These are phyloP conservation scores for Montipora efflorescens DNA, from an alignment of 64 coral and sea anemone species.

Conservation along the genomic window DNA sequence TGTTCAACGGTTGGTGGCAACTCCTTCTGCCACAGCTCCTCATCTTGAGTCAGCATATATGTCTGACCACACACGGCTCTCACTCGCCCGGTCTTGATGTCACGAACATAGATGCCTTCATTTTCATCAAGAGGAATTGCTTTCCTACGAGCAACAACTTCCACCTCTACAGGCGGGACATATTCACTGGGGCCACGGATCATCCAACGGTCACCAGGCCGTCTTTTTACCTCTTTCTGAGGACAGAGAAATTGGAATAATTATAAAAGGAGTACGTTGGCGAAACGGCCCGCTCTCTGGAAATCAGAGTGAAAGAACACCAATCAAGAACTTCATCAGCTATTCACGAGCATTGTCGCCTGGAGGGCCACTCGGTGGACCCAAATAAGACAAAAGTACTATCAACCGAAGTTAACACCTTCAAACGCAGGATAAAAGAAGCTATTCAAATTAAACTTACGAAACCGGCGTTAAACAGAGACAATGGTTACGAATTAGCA, in stretches of 20 bases:
- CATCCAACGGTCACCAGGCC: conserved; percentile 98
- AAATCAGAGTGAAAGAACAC: no score
- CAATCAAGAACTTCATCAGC: no score
- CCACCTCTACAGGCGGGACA: conserved; percentile 93
- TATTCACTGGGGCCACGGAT: conserved; percentile 98
- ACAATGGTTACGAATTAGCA: no score
- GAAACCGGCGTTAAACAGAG: no score
- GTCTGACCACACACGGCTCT: conserved; percentile 96
- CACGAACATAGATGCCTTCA: conserved; percentile 96
- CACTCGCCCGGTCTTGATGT: conserved; percentile 98
- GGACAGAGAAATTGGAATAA: not conserved
- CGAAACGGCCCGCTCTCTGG: no score
- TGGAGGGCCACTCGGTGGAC: no score
- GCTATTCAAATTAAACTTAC: no score
- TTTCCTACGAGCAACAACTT: conserved; percentile 87
- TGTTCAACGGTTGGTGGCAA: conserved; percentile 92
- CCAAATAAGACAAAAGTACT: no score
- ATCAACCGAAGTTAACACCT: no score
- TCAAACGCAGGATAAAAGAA: no score
- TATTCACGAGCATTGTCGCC: no score
- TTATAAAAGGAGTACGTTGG: no score
- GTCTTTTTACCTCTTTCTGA: conserved; percentile 76
- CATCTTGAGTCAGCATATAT: conserved; percentile 98
- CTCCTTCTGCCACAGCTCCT: conserved; percentile 94
- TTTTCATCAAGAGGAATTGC: conserved; percentile 98